These are phyloP conservation scores for Rhingia rostrata DNA, from an alignment of 2,888 invertebrate species.

Conservation along the genomic window DNA sequence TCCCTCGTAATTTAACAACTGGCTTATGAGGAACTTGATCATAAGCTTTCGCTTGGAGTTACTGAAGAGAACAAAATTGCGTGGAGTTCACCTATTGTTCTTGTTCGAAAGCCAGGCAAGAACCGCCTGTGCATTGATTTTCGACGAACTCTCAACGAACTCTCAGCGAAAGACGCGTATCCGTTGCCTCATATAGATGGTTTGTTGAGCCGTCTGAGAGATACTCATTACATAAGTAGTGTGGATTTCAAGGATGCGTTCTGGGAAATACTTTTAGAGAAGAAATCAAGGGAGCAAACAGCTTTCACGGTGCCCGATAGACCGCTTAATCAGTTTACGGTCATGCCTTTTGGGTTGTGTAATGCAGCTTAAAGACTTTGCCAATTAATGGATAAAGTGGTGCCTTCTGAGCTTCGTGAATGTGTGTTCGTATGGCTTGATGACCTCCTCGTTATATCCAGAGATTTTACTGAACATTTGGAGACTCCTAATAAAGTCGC, in stretches of 20 bases:
- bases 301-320: conserved; percentile 49
- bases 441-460: conserved; percentile 10
- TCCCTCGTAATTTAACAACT: no score
- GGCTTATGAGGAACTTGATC: conserved; percentile 36
- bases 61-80: conserved; percentile 48
- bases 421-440: conserved; percentile 11
- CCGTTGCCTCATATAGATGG: no score
- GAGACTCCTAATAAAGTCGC: not conserved
- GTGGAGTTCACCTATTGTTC: conserved; percentile 51
- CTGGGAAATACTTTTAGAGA: conserved; percentile 40
- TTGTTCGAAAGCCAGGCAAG: conserved; percentile 52
- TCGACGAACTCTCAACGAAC: conserved; percentile 8
- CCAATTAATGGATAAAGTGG: conserved; percentile 2
- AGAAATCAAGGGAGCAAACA: conserved; percentile 25
- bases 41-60: conserved; percentile 42
- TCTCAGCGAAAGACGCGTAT: no score
- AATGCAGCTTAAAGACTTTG: not conserved
- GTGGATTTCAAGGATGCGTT: conserved; percentile 38
- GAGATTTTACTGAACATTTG: no score
- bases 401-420: not conserved
- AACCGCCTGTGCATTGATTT: conserved; percentile 48
- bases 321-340: conserved; percentile 40
- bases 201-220: no score
- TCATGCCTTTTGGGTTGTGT: conserved; percentile 48
- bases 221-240: no score